Conservation (phyloP, 2,797 vertebrate genomes). For the Myoxocephalus aenaeus region DNA sequence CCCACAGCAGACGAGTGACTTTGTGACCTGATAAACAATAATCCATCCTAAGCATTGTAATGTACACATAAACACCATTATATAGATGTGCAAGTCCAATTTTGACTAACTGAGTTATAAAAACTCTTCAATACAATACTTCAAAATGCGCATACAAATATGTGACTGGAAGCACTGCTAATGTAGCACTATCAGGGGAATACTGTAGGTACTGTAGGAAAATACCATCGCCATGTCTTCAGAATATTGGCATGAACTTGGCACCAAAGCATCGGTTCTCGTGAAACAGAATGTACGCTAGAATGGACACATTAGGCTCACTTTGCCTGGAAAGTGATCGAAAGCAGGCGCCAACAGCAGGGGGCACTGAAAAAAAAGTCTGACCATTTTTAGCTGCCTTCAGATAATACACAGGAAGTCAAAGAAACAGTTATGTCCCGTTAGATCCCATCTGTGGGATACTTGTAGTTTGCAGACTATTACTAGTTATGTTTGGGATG, state of each 20-base stretch:
- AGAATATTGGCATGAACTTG: background rate
- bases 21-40: too few species aligned
- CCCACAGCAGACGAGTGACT: too few species aligned
- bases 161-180: background rate
- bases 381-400: background rate
- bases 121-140: background rate
- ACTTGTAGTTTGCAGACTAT: background rate
- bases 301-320: background rate
- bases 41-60: too few species aligned
- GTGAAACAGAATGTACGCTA: background rate
- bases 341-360: background rate
- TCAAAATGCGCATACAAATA: background rate
- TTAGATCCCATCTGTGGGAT: background rate
- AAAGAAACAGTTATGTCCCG: background rate
- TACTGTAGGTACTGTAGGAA: background rate
- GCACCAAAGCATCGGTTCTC: background rate
- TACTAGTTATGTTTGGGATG: slow-evolving; percentile 10
- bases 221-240: background rate
- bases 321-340: background rate
- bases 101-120: too few species aligned
- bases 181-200: background rate
- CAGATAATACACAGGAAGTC: too few species aligned
- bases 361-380: background rate
- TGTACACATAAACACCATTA: too few species aligned
- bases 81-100: too few species aligned